Percentiles rank a stretch among this genome's conserved stretches.
Conservation (phyloP, 64 coral and sea anemone species). For the Orbicella faveolata region DNA sequence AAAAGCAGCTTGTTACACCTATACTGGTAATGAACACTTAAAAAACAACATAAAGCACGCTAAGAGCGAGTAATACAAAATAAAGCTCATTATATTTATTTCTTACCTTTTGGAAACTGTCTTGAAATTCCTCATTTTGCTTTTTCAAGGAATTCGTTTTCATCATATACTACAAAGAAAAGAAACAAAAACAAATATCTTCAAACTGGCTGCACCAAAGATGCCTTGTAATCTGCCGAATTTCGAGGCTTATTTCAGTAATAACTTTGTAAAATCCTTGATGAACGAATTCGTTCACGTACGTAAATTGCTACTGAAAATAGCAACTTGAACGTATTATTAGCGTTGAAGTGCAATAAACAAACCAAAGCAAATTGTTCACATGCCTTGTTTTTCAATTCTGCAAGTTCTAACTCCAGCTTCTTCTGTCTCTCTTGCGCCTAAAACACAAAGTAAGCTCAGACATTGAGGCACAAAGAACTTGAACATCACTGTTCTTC, state of each 20-base stretch:
- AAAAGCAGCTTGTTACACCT: no score
- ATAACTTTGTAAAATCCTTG: no score
- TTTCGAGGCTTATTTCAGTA: no score
- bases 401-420: slow-evolving; percentile 57
- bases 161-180: slow-evolving; percentile 41
- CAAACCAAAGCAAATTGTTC: no score
- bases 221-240: no score
- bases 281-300: no score
- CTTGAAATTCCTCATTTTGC: slow-evolving; percentile 27
- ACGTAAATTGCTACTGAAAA: no score
- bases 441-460: neutral
- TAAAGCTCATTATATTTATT: neutral
- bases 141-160: slow-evolving; percentile 47
- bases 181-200: neutral
- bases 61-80: neutral
- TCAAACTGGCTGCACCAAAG: neutral
- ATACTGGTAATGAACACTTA: no score
- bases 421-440: slow-evolving; percentile 36
- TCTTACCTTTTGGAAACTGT: slow-evolving; percentile 21
- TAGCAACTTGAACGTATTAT: no score
- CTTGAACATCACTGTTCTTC: no score
- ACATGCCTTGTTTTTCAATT: slow-evolving; percentile 71
- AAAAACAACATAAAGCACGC: no score
- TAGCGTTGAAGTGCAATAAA: no score
- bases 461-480: neutral